Evolutionary conservation across 2,888 invertebrate genomes (phyloP).

Genomic region (Alloscopus bannaensis): DNA sequence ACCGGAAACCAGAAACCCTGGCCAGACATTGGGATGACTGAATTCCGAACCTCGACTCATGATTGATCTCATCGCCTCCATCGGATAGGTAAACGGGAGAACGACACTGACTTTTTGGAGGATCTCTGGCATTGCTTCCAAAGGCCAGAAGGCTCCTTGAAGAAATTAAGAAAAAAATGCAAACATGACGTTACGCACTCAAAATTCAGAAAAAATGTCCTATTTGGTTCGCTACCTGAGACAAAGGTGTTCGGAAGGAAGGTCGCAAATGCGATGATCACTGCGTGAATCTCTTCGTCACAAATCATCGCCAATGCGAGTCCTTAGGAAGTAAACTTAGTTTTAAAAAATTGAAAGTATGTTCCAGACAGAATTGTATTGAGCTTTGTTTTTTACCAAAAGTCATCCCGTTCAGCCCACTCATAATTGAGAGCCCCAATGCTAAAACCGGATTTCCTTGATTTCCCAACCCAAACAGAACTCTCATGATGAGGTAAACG

Average conservation of each 20-base stretch:
- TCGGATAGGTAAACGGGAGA: not conserved
- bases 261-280: not conserved
- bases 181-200: too few species aligned
- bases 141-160: not conserved
- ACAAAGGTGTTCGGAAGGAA: not conserved
- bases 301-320: not conserved
- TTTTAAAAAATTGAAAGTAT: too few species aligned
- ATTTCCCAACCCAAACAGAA: not conserved
- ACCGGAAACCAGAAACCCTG: not conserved
- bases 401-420: not conserved
- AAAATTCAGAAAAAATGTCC: too few species aligned
- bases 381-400: not conserved
- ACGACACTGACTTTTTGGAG: not conserved
- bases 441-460: not conserved
- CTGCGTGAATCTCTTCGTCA: not conserved
- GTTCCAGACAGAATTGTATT: not conserved
- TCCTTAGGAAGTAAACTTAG: too few species aligned
- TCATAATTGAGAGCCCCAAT: not conserved
- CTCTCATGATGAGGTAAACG: not conserved
- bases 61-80: not conserved
- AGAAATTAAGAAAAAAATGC: not conserved
- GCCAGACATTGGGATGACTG: conserved; percentile 6
- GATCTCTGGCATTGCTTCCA: conserved; percentile 5
- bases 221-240: not conserved
- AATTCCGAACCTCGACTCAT: not conserved